phyloP scores from a whole-genome alignment of 2,888 invertebrate genomes.

The Tachina fera region DNA sequence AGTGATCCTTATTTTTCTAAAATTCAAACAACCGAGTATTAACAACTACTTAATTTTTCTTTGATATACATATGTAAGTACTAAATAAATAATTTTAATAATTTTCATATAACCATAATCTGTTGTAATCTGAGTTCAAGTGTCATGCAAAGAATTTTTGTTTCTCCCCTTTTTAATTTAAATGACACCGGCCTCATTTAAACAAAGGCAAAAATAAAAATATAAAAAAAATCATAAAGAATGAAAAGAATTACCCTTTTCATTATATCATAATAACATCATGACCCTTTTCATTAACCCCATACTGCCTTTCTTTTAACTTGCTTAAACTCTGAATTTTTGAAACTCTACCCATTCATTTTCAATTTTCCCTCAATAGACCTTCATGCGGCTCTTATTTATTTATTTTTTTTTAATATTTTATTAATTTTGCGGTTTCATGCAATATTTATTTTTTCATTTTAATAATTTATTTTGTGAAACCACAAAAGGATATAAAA shows the following conservation, averaged over 20 bases:
- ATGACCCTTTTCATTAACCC: neutral
- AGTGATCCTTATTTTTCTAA: too few relatives aligned
- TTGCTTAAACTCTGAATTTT: neutral
- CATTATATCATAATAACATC: slow-evolving; percentile 1
- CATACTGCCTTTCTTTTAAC: neutral
- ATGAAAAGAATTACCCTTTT: slow-evolving; percentile 19
- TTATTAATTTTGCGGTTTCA: slow-evolving; percentile 36
- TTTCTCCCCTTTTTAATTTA: neutral
- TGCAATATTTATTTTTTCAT: slow-evolving; percentile 28
- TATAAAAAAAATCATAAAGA: neutral
- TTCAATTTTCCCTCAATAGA: slow-evolving; percentile 1
- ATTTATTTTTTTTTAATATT: slow-evolving; percentile 23
- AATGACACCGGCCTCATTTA: neutral
- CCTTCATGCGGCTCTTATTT: slow-evolving; percentile 18
- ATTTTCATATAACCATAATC: slow-evolving; percentile 29
- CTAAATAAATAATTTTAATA: neutral
- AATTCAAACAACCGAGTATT: too few relatives aligned
- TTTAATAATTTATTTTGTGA: slow-evolving; percentile 39
- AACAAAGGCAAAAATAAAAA: neutral
- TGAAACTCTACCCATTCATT: neutral
- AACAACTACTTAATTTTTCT: too few relatives aligned
- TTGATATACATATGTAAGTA: neutral
- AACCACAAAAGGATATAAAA: slow-evolving; percentile 46
- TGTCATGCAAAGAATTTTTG: neutral
- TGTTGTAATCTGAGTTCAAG: neutral